Conservation (phyloP, 1,140 invertebrate species). For the Zaprionus capensis region DNA sequence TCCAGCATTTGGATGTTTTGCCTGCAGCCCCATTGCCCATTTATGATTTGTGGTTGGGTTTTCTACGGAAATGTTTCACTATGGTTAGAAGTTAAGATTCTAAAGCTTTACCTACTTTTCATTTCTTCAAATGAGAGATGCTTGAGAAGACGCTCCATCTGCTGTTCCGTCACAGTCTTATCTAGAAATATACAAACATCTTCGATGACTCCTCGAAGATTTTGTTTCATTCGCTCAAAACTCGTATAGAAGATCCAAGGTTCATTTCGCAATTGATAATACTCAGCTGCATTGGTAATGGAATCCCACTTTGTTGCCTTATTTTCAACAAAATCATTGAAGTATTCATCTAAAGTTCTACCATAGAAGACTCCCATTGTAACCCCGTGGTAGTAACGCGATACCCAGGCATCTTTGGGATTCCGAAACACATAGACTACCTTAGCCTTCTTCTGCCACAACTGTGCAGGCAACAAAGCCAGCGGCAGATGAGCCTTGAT, state of each 20-base stretch:
- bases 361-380: constrained; percentile 85
- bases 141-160: constrained; percentile 60
- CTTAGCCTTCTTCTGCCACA: constrained; percentile 86
- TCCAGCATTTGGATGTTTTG: neutral
- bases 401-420: constrained; percentile 93
- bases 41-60: constrained; percentile 64
- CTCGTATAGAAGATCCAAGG: constrained; percentile 91
- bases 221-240: constrained; percentile 88
- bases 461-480: constrained; percentile 86
- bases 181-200: constrained; percentile 62
- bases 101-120: constrained; percentile 49
- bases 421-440: constrained; percentile 91
- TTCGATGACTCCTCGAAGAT: constrained; percentile 57
- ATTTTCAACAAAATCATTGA: constrained; percentile 19
- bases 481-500: constrained; percentile 89
- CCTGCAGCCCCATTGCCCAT: constrained; percentile 32
- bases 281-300: constrained; percentile 90
- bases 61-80: constrained; percentile 23
- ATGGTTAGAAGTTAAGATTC: too few species aligned
- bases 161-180: constrained; percentile 49
- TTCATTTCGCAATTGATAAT: constrained; percentile 88
- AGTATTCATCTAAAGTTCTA: constrained; percentile 34
- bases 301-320: constrained; percentile 78
- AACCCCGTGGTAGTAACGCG: constrained; percentile 90
- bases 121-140: constrained; percentile 78